Conservation (phyloP, 2,113 vertebrate species). For the Aegotheles bennettii region DNA sequence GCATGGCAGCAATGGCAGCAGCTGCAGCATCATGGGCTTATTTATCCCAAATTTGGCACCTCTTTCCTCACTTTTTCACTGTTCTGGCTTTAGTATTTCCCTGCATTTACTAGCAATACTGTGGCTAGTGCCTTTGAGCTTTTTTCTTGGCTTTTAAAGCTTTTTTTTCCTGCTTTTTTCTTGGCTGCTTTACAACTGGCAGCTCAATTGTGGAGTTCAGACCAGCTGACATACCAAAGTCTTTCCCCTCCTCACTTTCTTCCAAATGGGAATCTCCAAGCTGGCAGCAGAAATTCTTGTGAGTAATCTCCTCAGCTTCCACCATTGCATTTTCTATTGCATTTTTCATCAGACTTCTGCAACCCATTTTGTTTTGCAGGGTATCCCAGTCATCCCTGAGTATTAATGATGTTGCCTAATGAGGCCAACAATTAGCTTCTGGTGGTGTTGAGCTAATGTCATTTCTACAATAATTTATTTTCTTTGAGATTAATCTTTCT, state of each 20-base stretch:
- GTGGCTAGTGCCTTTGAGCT: not conserved
- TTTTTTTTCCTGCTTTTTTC: not conserved
- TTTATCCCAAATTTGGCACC: not conserved
- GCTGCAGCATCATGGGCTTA: not conserved
- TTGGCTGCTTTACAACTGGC: not conserved
- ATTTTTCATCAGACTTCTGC: not conserved
- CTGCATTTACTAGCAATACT: not conserved
- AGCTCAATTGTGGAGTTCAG: not conserved
- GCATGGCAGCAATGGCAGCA: not conserved
- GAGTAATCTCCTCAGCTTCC: not conserved
- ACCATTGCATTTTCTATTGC: not conserved
- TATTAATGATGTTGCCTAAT: not conserved
- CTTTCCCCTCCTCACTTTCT: not conserved
- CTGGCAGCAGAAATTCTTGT: not conserved
- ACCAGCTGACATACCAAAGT: not conserved
- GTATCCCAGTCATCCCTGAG: not conserved
- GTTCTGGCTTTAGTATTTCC: not conserved
- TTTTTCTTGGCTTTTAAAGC: not conserved
- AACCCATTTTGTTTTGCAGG: not conserved
- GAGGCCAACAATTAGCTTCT: not conserved
- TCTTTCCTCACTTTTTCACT: not conserved
- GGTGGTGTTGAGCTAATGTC: not conserved
- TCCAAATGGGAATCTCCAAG: not conserved
- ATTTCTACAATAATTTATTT: not conserved
- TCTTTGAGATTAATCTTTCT: not conserved